These are phyloP conservation scores for Acanthopagrus latus DNA, from an alignment of 2,797 vertebrate species.

Conservation along the genomic window DNA sequence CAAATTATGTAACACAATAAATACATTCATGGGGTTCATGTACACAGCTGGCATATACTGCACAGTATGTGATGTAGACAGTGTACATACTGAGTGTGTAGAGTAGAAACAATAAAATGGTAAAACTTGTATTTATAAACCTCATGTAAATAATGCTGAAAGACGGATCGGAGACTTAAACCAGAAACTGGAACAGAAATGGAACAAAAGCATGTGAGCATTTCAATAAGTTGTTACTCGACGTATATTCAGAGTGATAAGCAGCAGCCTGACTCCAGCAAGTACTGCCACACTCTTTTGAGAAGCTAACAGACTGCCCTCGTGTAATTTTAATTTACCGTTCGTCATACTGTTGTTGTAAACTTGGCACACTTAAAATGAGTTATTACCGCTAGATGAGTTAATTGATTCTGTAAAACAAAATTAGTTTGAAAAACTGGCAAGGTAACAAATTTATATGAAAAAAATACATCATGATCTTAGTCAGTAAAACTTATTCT, in stretches of 20 bases:
- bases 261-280: neutral
- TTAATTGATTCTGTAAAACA: conserved; percentile 18
- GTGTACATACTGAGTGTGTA: neutral
- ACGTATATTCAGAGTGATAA: neutral
- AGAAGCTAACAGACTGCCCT: neutral
- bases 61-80: neutral
- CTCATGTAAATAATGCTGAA: neutral
- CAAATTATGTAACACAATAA: neutral
- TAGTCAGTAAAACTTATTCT: conserved; percentile 11
- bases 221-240: neutral
- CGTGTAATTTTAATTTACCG: neutral
- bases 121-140: too few species aligned
- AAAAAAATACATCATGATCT: conserved; percentile 10
- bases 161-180: conserved; percentile 6
- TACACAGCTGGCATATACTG: neutral
- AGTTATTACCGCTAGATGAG: conserved; percentile 4
- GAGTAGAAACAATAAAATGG: neutral
- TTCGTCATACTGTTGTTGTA: neutral
- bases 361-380: conserved; percentile 5
- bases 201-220: neutral
- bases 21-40: neutral
- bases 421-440: neutral
- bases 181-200: neutral
- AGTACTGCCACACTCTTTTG: neutral
- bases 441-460: conserved; percentile 1